These are phyloP conservation scores for Abscondita cerata DNA, from an alignment of 2,888 invertebrate species.

Conservation along the genomic window DNA sequence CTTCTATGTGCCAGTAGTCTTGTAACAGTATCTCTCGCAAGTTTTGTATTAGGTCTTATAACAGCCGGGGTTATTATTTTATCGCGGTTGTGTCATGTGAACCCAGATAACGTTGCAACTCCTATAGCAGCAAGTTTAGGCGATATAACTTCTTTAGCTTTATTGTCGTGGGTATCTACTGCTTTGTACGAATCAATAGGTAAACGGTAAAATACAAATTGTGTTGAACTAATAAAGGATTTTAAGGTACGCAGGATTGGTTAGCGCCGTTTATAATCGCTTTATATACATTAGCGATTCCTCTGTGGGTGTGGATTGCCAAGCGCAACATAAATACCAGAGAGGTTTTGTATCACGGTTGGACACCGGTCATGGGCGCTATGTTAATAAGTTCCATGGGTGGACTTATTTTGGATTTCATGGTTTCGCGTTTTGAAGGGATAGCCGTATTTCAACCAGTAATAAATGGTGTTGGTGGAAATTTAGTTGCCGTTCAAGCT, in stretches of 20 bases:
- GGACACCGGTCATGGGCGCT: constrained; percentile 81
- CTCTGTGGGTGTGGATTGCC: constrained; percentile 77
- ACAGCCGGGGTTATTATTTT: constrained; percentile 76
- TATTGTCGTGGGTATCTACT: constrained; percentile 67
- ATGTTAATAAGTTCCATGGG: constrained; percentile 82
- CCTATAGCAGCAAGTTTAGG: constrained; percentile 84
- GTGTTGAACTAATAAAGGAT: background rate
- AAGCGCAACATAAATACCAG: constrained; percentile 72
- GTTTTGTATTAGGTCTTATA: constrained; percentile 72
- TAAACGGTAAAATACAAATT: constrained; percentile 44
- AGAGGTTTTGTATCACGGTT: constrained; percentile 74
- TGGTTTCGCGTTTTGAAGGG: constrained; percentile 71
- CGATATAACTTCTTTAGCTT: constrained; percentile 74
- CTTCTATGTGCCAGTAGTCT: constrained; percentile 77
- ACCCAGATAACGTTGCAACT: constrained; percentile 82
- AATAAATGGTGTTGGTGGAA: constrained; percentile 83
- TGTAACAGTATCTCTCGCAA: constrained; percentile 78
- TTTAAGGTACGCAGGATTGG: constrained; percentile 65
- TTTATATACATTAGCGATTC: constrained; percentile 70
- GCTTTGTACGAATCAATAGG: constrained; percentile 65
- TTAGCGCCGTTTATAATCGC: constrained; percentile 68
- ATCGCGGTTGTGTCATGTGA: constrained; percentile 72
- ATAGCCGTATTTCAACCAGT: constrained; percentile 85
- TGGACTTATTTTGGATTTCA: constrained; percentile 75
- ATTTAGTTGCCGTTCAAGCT: constrained; percentile 79